These are phyloP conservation scores for Strigops habroptila DNA, from an alignment of 2,113 vertebrate genomes.

Conservation along the genomic window DNA sequence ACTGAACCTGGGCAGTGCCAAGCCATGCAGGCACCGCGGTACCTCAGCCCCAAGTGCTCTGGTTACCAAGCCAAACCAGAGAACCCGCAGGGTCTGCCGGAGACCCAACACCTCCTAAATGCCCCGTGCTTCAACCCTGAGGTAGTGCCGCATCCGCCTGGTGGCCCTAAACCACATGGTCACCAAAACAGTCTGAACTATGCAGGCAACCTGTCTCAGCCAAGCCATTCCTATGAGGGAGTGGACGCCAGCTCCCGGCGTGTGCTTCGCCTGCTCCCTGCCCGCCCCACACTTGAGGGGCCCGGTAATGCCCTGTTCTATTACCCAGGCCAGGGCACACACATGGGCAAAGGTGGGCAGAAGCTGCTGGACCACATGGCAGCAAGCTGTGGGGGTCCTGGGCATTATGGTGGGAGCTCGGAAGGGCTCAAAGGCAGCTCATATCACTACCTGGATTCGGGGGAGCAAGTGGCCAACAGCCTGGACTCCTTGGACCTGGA, in stretches of 20 bases:
- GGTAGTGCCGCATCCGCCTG: conserved; percentile 80
- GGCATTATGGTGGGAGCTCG: conserved; percentile 55
- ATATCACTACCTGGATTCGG: conserved; percentile 73
- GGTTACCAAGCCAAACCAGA: conserved; percentile 21
- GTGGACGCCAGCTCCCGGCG: conserved; percentile 52
- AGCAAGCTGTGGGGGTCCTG: conserved; percentile 60
- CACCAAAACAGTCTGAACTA: conserved; percentile 78
- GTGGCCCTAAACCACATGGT: conserved; percentile 72
- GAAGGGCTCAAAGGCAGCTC: conserved; percentile 74
- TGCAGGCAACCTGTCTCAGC: conserved; percentile 68
- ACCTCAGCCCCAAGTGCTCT: conserved; percentile 63
- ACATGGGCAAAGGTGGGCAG: conserved; percentile 58
- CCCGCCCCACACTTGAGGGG: background rate
- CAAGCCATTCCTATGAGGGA: conserved; percentile 71
- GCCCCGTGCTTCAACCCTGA: conserved; percentile 77
- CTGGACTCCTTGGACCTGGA: conserved; percentile 95
- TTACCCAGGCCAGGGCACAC: conserved; percentile 74
- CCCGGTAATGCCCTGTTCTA: conserved; percentile 6
- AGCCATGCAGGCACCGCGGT: conserved; percentile 61
- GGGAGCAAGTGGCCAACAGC: conserved; percentile 84
- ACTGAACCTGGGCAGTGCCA: conserved; percentile 69
- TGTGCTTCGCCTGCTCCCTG: conserved; percentile 70
- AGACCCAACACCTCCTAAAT: conserved; percentile 70
- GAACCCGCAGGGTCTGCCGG: background rate
- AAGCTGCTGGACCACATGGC: conserved; percentile 40